A percentile compares a stretch with the other conserved stretches of the same genome.
Conservation (phyloP, 2,797 vertebrate genomes). For the Heterohyrax brucei region DNA sequence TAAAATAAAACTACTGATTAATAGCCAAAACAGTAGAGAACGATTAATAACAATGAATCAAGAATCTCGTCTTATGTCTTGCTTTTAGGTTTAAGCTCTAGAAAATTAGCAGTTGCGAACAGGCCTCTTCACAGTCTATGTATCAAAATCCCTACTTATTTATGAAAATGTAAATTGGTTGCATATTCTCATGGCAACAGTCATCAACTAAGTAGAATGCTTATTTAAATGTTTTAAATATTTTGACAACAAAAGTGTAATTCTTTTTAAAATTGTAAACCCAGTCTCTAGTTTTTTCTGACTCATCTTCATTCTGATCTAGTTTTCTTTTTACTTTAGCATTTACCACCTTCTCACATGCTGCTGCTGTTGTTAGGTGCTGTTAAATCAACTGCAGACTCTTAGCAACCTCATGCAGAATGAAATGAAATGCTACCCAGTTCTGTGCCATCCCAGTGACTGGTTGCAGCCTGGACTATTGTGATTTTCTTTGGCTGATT, state of each 20-base stretch:
- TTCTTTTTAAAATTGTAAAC: slow-evolving; percentile 24
- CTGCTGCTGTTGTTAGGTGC: neutral
- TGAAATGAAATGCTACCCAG: neutral
- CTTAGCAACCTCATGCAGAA: too few relatives aligned
- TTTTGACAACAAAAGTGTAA: slow-evolving; percentile 29
- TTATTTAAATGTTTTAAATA: slow-evolving; percentile 18
- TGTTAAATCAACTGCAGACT: neutral
- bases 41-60: neutral
- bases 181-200: neutral
- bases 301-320: neutral
- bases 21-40: neutral
- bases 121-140: neutral
- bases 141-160: slow-evolving; percentile 11
- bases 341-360: neutral
- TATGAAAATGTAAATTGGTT: slow-evolving; percentile 13
- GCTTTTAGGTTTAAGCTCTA: slow-evolving; percentile 4
- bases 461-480: neutral
- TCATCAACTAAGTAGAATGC: neutral
- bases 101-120: neutral
- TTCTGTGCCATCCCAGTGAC: neutral
- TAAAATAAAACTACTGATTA: slow-evolving; percentile 22
- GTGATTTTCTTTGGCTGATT: neutral
- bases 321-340: neutral
- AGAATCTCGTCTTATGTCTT: neutral
- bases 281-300: neutral